These are phyloP conservation scores for Pygoscelis antarcticus DNA, from an alignment of 2,113 vertebrate species.

Conservation along the genomic window DNA sequence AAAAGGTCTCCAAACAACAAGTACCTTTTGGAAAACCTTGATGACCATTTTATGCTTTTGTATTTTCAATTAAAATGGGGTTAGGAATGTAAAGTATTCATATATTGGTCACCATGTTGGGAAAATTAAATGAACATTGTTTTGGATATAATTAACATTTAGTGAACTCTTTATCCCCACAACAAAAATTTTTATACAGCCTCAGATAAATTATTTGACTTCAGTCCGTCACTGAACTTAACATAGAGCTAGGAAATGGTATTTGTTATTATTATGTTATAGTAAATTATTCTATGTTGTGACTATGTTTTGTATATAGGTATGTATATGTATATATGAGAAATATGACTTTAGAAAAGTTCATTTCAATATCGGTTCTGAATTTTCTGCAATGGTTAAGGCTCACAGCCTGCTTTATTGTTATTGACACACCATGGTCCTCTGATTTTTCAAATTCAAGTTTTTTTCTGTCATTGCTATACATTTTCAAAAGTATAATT, in stretches of 20 bases:
- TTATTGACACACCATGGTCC: background rate
- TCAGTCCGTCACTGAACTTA: background rate
- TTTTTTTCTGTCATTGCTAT: background rate
- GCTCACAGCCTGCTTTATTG: background rate
- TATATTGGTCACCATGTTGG: background rate
- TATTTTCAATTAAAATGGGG: background rate
- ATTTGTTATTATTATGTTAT: background rate
- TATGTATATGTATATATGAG: background rate
- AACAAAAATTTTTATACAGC: background rate
- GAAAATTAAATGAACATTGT: background rate
- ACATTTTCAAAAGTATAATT: background rate
- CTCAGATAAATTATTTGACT: background rate
- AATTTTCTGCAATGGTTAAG: background rate
- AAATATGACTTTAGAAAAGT: background rate
- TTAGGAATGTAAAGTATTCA: background rate
- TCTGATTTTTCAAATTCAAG: background rate
- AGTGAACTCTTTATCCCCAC: background rate
- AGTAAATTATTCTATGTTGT: background rate
- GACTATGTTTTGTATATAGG: background rate
- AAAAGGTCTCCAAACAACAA: background rate
- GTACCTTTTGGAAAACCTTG: background rate
- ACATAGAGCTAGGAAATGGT: background rate
- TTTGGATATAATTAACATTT: background rate
- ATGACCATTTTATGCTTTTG: background rate
- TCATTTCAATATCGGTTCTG: background rate